These are phyloP conservation scores for Luffia ferchaultella DNA, from an alignment of 2,888 invertebrate genomes.

Conservation along the genomic window DNA sequence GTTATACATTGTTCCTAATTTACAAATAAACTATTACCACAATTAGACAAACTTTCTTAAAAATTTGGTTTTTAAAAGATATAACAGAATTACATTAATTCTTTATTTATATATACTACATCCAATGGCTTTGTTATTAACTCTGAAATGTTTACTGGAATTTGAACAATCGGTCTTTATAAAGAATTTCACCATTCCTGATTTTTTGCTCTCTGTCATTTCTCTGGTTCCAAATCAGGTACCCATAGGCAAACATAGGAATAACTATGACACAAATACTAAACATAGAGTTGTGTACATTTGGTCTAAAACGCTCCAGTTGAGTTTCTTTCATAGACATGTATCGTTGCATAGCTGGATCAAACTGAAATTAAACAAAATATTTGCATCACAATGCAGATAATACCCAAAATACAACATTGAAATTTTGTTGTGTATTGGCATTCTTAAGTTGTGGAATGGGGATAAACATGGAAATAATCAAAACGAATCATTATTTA, in stretches of 20 bases:
- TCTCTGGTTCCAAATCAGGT: slow-evolving; percentile 59
- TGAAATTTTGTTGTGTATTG: too few species aligned
- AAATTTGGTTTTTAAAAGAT: too few species aligned
- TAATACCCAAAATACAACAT: too few species aligned
- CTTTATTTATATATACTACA: neutral
- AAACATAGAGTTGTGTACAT: slow-evolving; percentile 56
- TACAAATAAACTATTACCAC: too few species aligned
- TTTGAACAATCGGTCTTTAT: slow-evolving; percentile 77
- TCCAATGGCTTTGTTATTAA: slow-evolving; percentile 5
- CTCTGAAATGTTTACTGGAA: slow-evolving; percentile 48
- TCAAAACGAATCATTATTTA: too few species aligned
- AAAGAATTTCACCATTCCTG: slow-evolving; percentile 77
- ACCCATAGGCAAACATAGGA: slow-evolving; percentile 64
- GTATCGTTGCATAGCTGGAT: slow-evolving; percentile 78
- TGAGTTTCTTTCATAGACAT: slow-evolving; percentile 73
- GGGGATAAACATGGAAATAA: too few species aligned
- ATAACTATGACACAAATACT: slow-evolving; percentile 59
- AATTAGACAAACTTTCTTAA: too few species aligned
- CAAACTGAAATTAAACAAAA: slow-evolving; percentile 72
- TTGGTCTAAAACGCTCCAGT: slow-evolving; percentile 74
- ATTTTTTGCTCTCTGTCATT: slow-evolving; percentile 61
- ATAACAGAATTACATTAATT: too few species aligned
- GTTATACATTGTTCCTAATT: too few species aligned
- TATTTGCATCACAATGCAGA: too few species aligned
- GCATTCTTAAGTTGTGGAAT: too few species aligned